A percentile compares a stretch with the other conserved stretches of the same genome.
Conservation (phyloP, 1,140 invertebrate species). For the Apis dorsata region DNA sequence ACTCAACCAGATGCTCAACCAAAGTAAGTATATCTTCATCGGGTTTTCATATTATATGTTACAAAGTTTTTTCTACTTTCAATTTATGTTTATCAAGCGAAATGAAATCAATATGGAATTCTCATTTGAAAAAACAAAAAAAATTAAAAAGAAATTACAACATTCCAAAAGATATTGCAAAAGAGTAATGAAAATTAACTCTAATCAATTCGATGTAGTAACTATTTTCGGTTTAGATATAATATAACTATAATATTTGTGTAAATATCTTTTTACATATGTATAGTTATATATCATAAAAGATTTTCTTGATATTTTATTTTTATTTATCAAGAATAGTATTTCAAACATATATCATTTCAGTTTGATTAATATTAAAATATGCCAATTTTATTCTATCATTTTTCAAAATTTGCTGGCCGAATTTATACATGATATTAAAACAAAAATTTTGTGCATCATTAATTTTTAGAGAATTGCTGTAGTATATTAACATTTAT, state of each 20-base stretch:
- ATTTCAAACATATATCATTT: background rate
- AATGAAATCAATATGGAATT: background rate
- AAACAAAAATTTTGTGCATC: background rate
- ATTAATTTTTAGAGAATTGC: background rate
- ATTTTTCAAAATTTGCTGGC: conserved; percentile 17
- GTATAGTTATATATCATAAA: background rate
- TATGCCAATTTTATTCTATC: background rate
- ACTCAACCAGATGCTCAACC: conserved; percentile 69
- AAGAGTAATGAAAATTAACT: background rate
- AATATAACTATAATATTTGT: background rate
- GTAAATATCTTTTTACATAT: background rate
- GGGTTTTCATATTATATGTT: background rate
- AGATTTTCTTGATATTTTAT: background rate
- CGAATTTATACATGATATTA: conserved; percentile 27
- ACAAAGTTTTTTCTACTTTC: background rate
- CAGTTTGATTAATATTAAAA: conserved; percentile 26
- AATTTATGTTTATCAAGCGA: background rate
- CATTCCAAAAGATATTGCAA: conserved; percentile 40
- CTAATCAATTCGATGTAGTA: background rate
- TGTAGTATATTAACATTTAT: conserved; percentile 12
- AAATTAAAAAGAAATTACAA: conserved; percentile 5
- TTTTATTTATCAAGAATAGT: background rate
- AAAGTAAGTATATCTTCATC: conserved; percentile 55
- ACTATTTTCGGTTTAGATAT: background rate
- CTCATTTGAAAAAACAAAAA: background rate